Evolutionary conservation across 2,888 invertebrate genomes (phyloP), one percentile per base, ranked within the genome.

Genomic region (Troilus luridus): DNA sequence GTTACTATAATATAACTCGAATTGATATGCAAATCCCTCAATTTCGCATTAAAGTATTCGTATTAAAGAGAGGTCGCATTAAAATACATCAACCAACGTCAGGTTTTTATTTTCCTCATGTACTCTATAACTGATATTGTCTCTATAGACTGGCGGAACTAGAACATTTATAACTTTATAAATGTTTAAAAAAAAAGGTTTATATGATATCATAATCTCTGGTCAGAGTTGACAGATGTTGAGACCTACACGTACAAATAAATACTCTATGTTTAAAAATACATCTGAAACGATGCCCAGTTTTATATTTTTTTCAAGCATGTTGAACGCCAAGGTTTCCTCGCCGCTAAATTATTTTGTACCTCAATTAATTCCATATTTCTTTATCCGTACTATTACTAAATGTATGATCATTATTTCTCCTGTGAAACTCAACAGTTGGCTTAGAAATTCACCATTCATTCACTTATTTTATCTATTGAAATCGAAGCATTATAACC

Each of bases 281-380:
- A 77, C 41, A 77, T 1, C 41, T 77, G 72, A 77, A 77, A 41
- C 41, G 72, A 77, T 19, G 72, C 72, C 72, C 72, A 77, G 72
- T 77, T 72, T 19, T 41, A 77, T 77, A 77, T 77, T 77, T 77
- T 62, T 77, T 77, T 77, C 72, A 19, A 17, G 27, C 41, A 0
- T 77, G 72, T 77, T 77, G 27, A 77, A 27, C 27, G 72, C 72
- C 72, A 77, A 77, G 27, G 27, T 41, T 77, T 77, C 41, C 27
- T 41, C 27, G 67, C 24, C 67, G 24, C 11, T 64, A 64, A 27
- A 67, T 67, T 67, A 77, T 77, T 77, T 77, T 6, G 12, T 27
- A 8, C 41, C 41, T 41, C 72, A 41, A 77, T 77, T 41, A 77
- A 6, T 27, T 77, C 19, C 41, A 0, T 17, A 41, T 77, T 77